Percentiles rank a stretch among this genome's conserved stretches.
phyloP scores from a whole-genome alignment of 2,888 invertebrate species.

The Deilephila elpenor region DNA sequence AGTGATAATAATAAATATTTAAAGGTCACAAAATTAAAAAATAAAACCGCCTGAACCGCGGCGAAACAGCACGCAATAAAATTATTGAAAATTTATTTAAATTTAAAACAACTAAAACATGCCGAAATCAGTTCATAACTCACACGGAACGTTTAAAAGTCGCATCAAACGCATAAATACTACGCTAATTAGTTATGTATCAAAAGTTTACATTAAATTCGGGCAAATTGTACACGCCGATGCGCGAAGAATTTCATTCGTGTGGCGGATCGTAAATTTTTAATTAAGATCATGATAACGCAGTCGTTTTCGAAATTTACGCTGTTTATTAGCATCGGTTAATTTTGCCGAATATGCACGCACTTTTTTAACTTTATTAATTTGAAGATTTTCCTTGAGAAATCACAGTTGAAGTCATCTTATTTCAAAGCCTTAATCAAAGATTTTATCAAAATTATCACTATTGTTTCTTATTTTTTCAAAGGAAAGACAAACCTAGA shows the following conservation, averaged over 20 bases:
- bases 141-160: conserved; percentile 26
- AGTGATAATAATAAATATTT: not conserved
- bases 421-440: too few relatives aligned
- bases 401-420: too few relatives aligned
- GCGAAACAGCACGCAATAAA: conserved; percentile 2
- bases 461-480: too few relatives aligned
- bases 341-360: not conserved
- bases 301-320: conserved; percentile 34
- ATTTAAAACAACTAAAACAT: conserved; percentile 30
- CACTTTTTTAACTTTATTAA: not conserved
- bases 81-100: conserved; percentile 18
- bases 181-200: conserved; percentile 51
- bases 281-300: conserved; percentile 46
- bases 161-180: conserved; percentile 43
- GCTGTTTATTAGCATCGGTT: conserved; percentile 24
- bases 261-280: conserved; percentile 43
- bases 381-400: too few relatives aligned
- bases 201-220: conserved; percentile 47
- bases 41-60: not conserved
- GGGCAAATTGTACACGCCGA: conserved; percentile 44
- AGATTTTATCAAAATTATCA: too few relatives aligned
- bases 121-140: conserved; percentile 20
- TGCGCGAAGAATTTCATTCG: conserved; percentile 42
- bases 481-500: too few relatives aligned
- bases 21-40: not conserved